phyloP scores from a whole-genome alignment of 1,140 invertebrate genomes.

The Maniola jurtina region DNA sequence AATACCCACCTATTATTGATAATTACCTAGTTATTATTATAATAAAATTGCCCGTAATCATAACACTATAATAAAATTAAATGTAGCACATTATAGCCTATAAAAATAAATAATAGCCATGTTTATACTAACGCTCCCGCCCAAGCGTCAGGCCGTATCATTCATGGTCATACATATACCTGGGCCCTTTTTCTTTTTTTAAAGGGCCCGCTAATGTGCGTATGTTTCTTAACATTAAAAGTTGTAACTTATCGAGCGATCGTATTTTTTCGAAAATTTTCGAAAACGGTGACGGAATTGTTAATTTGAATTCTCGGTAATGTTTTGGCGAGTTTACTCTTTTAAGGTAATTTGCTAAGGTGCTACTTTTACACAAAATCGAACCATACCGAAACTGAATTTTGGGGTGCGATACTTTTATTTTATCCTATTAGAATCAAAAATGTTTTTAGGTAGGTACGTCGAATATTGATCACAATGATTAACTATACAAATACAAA shows the following conservation, averaged over 20 bases:
- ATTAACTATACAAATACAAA: too few relatives aligned
- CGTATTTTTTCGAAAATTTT: constrained; percentile 11
- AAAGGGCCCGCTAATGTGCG: constrained; percentile 9
- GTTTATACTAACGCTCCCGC: constrained; percentile 2
- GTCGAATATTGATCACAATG: too few relatives aligned
- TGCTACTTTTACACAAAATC: background rate
- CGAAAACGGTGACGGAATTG: constrained; percentile 13
- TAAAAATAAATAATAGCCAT: constrained; percentile 1
- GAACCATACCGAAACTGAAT: too few relatives aligned
- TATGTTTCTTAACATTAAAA: constrained; percentile 16
- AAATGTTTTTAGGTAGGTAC: too few relatives aligned
- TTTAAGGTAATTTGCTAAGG: background rate
- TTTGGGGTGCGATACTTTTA: too few relatives aligned
- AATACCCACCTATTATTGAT: too few relatives aligned
- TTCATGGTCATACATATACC: constrained; percentile 16
- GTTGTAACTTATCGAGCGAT: constrained; percentile 14
- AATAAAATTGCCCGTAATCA: background rate
- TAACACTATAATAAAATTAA: background rate
- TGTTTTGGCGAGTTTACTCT: constrained; percentile 10
- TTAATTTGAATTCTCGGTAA: constrained; percentile 7
- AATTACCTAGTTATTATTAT: background rate
- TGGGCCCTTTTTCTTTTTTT: constrained; percentile 14
- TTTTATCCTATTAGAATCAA: too few relatives aligned
- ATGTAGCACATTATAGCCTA: background rate
- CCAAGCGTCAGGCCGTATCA: constrained; percentile 15